A percentile compares a stretch with the other conserved stretches of the same genome.
phyloP scores from a whole-genome alignment of 2,113 vertebrate species.

The Bujurquina vittata region DNA sequence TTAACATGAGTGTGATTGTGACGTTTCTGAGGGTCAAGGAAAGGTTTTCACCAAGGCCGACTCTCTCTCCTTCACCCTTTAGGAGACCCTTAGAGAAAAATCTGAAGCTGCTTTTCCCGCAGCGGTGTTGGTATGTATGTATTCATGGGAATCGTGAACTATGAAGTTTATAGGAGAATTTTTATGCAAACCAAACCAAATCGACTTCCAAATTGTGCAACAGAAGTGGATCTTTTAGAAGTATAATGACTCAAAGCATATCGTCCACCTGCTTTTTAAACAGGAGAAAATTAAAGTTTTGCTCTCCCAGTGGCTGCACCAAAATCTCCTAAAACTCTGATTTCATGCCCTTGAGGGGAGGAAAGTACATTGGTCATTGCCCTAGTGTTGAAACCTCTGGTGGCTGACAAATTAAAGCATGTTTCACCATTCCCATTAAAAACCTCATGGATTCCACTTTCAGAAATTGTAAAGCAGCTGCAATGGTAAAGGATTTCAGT shows the following conservation, averaged over 20 bases:
- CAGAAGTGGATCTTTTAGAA: background rate
- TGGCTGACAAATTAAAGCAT: too few relatives aligned
- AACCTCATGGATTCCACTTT: too few relatives aligned
- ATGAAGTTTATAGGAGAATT: background rate
- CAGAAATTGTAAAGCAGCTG: too few relatives aligned
- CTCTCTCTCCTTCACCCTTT: background rate
- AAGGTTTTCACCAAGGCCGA: background rate
- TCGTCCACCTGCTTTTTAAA: background rate
- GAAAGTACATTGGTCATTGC: background rate
- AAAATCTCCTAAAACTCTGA: too few relatives aligned
- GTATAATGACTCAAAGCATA: background rate
- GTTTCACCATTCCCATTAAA: too few relatives aligned
- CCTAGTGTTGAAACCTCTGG: too few relatives aligned
- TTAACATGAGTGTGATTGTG: background rate
- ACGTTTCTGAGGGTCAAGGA: background rate
- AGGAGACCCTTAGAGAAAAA: background rate
- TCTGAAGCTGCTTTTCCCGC: background rate
- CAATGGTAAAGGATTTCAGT: too few relatives aligned
- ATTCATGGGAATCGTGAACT: background rate
- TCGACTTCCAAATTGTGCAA: background rate
- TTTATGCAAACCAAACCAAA: background rate
- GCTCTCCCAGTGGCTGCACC: background rate
- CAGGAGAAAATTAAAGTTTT: background rate
- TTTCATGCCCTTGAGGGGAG: background rate
- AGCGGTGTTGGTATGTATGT: background rate